Conservation (phyloP, 1,140 invertebrate genomes). For the Drosophila nasuta region DNA sequence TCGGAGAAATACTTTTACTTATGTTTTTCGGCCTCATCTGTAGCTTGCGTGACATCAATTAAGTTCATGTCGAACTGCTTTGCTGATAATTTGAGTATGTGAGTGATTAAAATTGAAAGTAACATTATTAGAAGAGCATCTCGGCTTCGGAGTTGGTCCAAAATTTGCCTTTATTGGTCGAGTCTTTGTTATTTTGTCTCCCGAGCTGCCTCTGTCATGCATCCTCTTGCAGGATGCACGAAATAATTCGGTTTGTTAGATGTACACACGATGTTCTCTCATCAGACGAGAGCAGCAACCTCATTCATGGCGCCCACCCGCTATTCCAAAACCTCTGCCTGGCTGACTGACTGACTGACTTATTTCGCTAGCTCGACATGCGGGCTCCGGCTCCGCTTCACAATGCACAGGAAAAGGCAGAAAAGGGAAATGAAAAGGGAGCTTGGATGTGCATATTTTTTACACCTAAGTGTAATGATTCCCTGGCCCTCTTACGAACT, state of each 20-base stretch:
- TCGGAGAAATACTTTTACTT: too few relatives aligned
- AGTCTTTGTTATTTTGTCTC: conserved; percentile 32
- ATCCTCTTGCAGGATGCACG: conserved; percentile 80
- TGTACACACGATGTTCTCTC: conserved; percentile 52
- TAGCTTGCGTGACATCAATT: too few relatives aligned
- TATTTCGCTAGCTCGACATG: conserved; percentile 44
- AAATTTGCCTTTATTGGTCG: conserved; percentile 14
- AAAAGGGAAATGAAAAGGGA: background rate
- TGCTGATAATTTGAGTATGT: too few relatives aligned
- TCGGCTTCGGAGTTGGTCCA: background rate
- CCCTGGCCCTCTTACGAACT: background rate
- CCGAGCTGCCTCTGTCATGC: conserved; percentile 65
- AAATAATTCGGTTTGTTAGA: conserved; percentile 80
- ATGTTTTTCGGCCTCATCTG: too few relatives aligned
- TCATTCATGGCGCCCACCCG: conserved; percentile 20
- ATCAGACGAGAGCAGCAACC: conserved; percentile 43
- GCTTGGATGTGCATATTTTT: conserved; percentile 51
- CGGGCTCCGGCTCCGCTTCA: conserved; percentile 3
- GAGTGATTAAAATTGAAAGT: too few relatives aligned
- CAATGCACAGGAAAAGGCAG: background rate
- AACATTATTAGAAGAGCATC: conserved; percentile 9
- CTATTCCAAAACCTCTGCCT: conserved; percentile 9
- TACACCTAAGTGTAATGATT: conserved; percentile 48
- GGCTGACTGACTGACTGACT: conserved; percentile 66
- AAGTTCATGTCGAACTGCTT: too few relatives aligned